A percentile compares a stretch with the other conserved stretches of the same genome.
These are phyloP conservation scores for Cyprinodon diabolis DNA, from an alignment of 2,797 vertebrate genomes.

Conservation along the genomic window DNA sequence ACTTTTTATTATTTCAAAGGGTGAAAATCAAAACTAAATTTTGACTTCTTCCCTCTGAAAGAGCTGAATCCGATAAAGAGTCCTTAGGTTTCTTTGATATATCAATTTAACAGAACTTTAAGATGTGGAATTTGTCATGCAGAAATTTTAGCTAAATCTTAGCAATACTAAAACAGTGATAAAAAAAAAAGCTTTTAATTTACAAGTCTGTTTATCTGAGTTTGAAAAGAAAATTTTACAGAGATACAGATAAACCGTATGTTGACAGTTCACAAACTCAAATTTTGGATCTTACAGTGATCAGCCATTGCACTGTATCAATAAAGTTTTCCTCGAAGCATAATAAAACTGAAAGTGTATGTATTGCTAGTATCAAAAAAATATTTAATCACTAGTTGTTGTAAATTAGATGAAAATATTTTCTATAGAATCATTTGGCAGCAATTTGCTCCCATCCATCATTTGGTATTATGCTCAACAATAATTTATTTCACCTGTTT, in stretches of 20 bases:
- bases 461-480: background rate
- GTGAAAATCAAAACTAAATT: background rate
- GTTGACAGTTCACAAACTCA: background rate
- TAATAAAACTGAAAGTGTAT: background rate
- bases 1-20: background rate
- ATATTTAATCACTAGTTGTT: background rate
- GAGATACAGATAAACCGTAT: background rate
- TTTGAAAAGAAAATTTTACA: background rate
- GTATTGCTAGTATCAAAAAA: background rate
- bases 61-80: background rate
- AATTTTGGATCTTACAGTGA: too few relatives aligned
- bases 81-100: background rate
- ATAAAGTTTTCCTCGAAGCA: background rate
- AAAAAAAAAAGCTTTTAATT: background rate
- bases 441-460: background rate
- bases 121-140: background rate
- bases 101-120: background rate
- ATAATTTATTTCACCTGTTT: background rate
- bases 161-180: too few relatives aligned
- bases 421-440: background rate
- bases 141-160: background rate
- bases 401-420: too few relatives aligned
- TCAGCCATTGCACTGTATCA: background rate
- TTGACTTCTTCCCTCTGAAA: background rate
- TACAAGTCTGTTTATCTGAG: background rate